Evolutionary conservation across 92 coral and sea anemone species (phyloP).

Genomic region (Meandrina meandrites): DNA sequence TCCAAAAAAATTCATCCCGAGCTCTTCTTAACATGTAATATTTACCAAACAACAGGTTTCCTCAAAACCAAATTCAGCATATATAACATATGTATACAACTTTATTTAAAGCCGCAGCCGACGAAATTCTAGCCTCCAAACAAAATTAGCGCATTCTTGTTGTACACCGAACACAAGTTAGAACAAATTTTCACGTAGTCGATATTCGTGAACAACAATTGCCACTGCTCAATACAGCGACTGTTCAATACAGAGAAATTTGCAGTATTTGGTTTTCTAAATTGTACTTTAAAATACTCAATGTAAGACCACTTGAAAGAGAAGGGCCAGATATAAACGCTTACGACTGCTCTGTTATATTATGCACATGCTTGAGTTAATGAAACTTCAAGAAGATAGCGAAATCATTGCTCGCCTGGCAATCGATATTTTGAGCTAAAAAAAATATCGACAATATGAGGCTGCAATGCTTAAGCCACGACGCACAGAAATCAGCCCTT

Average conservation of each 20-base stretch:
- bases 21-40: neutral
- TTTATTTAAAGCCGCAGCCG: neutral
- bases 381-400: constrained; percentile 16
- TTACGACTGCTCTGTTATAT: constrained; percentile 4
- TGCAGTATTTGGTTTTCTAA: constrained; percentile 17
- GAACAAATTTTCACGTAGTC: neutral
- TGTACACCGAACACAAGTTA: neutral
- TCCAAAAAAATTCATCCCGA: neutral
- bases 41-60: constrained; percentile 1
- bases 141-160: neutral
- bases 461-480: neutral
- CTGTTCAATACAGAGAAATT: constrained; percentile 17
- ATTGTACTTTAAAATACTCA: constrained; percentile 24
- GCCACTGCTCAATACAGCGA: neutral
- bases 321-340: constrained; percentile 14
- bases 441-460: constrained; percentile 13
- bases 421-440: constrained; percentile 7
- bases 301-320: neutral
- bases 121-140: neutral
- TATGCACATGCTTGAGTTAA: neutral
- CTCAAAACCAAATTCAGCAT: neutral
- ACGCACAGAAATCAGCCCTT: neutral
- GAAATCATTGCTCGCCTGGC: neutral
- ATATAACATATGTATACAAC: neutral
- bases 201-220: neutral